Base-by-base conservation (phyloP, 1,140 invertebrate genomes). In the Neodiprion virginianus region DNA sequence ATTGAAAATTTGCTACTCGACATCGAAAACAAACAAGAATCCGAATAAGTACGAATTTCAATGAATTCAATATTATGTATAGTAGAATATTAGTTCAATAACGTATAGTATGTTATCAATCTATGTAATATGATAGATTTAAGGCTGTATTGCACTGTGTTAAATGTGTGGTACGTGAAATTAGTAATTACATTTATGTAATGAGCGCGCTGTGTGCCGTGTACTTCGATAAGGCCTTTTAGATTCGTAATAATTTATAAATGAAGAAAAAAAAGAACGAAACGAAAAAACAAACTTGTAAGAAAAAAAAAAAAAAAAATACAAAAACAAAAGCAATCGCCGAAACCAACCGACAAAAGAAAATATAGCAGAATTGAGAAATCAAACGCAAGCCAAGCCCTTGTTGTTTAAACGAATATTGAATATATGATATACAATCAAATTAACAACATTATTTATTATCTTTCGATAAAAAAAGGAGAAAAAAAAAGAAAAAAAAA, bases 101-200 rank as follows among this genome's bases (percentile, higher is more conserved):
- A 61, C n/a, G 53, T 61, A 61, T 61, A 61, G 53, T 61, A 61
- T 61, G 8, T 61, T 61, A 61, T 61, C 53, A 61, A 40, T 61
- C 53, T 61, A 61, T 40, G 4, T 40, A 40, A 40, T 40, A 40
- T 61, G 53, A 61, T 61, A 61, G 53, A 61, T 61, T 61, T 69
- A 83, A 86, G 82, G 78, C 77, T 83, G 85, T 86, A 87, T 85
- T 84, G 81, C 84, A 84, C 85, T 77, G 71, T 78, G 76, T 83
- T 73, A 77, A 79, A 76, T 76, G 85, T 83, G 85, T 77, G 82
- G 85, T 87, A 88, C 86, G 85, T 84, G 77, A 87, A 84, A 80
- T 73, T 72, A 86, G 85, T 88, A 87, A 86, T 88, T 88, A 87
- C 85, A 82, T 87, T 87, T 83, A 80, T 83, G 85, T 87, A 86